Evolutionary conservation across 2,113 vertebrate genomes (phyloP).

Genomic region (Onychostruthus taczanowskii): DNA sequence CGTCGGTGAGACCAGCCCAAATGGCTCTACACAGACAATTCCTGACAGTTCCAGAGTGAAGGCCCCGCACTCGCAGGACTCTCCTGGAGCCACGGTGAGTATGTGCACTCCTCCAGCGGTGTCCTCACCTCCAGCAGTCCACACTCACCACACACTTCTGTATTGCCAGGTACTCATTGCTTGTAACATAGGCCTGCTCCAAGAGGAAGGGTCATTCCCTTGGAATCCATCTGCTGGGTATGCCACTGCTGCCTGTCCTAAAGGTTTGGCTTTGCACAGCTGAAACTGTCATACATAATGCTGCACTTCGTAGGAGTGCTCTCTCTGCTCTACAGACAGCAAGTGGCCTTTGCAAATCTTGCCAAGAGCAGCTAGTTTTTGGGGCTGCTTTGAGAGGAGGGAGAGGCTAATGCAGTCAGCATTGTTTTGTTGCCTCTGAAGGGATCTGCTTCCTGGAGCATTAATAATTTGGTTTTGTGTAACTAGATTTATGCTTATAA

Average conservation of each 20-base stretch:
- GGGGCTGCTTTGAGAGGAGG: not conserved
- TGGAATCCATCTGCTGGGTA: fast-evolving
- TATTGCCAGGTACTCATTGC: not conserved
- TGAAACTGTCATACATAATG: not conserved
- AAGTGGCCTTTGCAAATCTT: not conserved
- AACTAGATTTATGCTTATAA: not conserved
- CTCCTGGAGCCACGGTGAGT: conserved; percentile 65
- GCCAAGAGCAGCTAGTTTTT: not conserved
- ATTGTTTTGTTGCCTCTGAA: not conserved
- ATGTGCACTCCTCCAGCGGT: not conserved
- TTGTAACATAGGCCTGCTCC: not conserved
- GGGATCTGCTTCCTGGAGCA: not conserved
- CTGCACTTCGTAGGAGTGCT: not conserved
- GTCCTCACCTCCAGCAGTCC: not conserved
- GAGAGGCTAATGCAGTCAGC: not conserved
- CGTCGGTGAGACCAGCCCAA: not conserved
- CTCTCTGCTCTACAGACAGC: not conserved
- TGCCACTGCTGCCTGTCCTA: not conserved
- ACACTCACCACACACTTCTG: not conserved
- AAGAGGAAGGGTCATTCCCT: not conserved
- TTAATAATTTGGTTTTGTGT: not conserved
- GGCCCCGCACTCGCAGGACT: not conserved
- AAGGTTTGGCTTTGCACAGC: not conserved
- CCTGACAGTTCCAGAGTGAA: conserved; percentile 52
- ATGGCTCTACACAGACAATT: conserved; percentile 56